Evolutionary conservation across 2,888 invertebrate genomes (phyloP).

Genomic region (Sinotaia quadrata): DNA sequence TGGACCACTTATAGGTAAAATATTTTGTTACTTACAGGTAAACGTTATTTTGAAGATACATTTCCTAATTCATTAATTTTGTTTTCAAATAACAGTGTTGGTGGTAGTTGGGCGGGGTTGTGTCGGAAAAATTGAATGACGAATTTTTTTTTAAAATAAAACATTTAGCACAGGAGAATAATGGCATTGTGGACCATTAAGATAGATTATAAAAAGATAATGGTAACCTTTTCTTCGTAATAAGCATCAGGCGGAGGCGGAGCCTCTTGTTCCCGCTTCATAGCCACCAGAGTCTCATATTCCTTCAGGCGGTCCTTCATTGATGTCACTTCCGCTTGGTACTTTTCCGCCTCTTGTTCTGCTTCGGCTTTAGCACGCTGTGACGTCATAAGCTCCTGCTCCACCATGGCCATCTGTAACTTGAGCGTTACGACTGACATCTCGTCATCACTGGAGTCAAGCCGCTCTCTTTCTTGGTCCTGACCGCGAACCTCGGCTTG

Average conservation of each 20-base stretch:
- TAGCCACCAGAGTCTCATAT: slow-evolving; percentile 32
- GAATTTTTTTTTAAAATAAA: no score
- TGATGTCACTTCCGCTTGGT: slow-evolving; percentile 54
- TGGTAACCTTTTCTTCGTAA: slow-evolving; percentile 79
- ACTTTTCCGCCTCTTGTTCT: slow-evolving; percentile 83
- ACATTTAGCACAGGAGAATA: no score
- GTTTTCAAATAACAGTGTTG: no score
- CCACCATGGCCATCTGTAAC: slow-evolving; percentile 88
- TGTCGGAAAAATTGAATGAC: no score
- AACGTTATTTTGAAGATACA: no score
- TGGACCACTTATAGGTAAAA: no score
- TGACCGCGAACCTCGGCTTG: no score
- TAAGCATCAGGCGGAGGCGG: slow-evolving; percentile 53
- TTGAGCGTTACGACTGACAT: slow-evolving; percentile 33
- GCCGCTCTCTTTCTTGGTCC: slow-evolving; percentile 21
- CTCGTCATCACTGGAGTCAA: slow-evolving; percentile 38
- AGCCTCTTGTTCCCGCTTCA: slow-evolving; percentile 41
- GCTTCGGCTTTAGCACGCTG: slow-evolving; percentile 87
- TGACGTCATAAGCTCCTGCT: slow-evolving; percentile 89
- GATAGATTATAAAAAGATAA: not conserved
- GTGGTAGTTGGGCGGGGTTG: no score
- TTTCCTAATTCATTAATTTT: no score
- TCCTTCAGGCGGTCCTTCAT: slow-evolving; percentile 52
- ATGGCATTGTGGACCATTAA: no score
- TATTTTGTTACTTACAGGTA: no score